Evolutionary conservation across 1,140 invertebrate species (phyloP).

Genomic region (Aplysia californica): DNA sequence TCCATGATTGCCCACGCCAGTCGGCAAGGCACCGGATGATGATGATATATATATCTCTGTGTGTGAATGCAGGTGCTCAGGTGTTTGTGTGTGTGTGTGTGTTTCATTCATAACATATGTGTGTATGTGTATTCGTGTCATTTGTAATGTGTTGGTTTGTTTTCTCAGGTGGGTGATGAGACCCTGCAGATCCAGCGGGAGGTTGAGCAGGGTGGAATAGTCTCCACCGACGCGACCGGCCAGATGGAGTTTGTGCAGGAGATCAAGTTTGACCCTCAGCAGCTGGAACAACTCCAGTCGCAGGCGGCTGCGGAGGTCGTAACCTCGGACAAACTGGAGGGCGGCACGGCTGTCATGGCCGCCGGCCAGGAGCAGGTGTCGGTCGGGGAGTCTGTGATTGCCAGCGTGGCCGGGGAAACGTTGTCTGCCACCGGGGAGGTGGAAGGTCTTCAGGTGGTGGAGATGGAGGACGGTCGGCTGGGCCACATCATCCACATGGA

Average conservation of each 20-base stretch:
- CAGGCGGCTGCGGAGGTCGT: neutral
- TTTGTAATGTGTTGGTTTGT: neutral
- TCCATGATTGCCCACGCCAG: too few species aligned
- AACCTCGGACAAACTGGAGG: neutral
- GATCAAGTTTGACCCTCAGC: conserved; percentile 18
- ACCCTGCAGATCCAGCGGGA: conserved; percentile 22
- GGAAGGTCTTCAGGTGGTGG: conserved; percentile 21
- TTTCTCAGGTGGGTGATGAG: conserved; percentile 17
- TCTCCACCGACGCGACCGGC: neutral
- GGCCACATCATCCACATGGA: conserved; percentile 23
- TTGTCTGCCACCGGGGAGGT: too few species aligned
- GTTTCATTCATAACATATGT: neutral
- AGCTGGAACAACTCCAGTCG: neutral
- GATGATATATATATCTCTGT: too few species aligned
- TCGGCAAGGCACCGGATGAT: too few species aligned
- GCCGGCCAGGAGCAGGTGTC: neutral
- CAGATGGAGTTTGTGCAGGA: conserved; percentile 15
- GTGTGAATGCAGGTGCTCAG: too few species aligned
- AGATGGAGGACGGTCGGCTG: conserved; percentile 17
- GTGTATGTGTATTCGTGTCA: neutral
- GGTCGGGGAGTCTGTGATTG: neutral
- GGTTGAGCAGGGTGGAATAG: neutral
- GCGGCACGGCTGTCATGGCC: neutral
- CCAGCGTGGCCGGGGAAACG: neutral
- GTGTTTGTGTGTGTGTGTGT: too few species aligned